Conservation (phyloP, 1,140 invertebrate genomes). For the Palaemon carinicauda region DNA sequence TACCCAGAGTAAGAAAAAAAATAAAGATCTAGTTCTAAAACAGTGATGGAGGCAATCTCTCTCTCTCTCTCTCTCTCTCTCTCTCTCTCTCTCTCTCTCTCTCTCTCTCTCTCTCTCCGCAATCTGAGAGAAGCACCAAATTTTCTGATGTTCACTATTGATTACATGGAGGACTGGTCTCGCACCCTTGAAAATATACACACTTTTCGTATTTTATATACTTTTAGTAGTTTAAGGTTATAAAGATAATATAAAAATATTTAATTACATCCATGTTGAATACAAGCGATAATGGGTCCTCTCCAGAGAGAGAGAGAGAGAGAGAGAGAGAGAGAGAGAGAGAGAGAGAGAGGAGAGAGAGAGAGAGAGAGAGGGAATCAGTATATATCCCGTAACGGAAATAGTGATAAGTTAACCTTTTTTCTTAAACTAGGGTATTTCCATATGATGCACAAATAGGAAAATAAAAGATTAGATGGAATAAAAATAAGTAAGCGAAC, state of each 20-base stretch:
- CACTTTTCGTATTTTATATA: neutral
- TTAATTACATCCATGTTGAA: too few relatives aligned
- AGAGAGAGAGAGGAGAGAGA: conserved; percentile 7
- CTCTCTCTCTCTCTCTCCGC: neutral
- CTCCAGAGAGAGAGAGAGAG: too few relatives aligned
- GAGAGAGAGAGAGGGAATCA: neutral
- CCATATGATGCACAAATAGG: neutral
- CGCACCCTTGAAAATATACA: too few relatives aligned
- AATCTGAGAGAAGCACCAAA: too few relatives aligned
- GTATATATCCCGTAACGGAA: neutral
- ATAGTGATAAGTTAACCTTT: neutral
- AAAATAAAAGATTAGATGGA: too few relatives aligned
- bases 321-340: too few relatives aligned
- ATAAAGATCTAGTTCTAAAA: neutral
- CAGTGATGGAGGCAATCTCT: neutral
- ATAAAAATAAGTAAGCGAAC: too few relatives aligned
- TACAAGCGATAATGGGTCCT: too few relatives aligned
- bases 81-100: neutral
- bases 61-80: conserved; percentile 28
- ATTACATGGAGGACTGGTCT: too few relatives aligned
- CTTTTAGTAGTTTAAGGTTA: neutral
- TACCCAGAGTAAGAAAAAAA: neutral
- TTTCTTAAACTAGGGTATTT: too few relatives aligned
- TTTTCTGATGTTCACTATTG: too few relatives aligned
- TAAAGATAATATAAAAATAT: neutral